Evolutionary conservation across 2,888 invertebrate species (phyloP).

Genomic region (Lithophane leautieri): DNA sequence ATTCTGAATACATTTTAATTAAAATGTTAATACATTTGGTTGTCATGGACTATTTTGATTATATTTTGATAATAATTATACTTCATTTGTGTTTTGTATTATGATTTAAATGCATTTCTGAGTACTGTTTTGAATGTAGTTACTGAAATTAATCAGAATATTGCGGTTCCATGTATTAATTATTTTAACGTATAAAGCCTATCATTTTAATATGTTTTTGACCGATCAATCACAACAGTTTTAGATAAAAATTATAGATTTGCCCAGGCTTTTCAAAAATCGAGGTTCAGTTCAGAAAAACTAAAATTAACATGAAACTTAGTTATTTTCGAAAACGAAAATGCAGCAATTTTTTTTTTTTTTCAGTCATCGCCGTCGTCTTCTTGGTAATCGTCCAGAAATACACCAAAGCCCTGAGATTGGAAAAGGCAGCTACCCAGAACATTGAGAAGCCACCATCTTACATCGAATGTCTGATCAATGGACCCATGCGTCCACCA

Average conservation of each 20-base stretch:
- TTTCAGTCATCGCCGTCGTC: conserved; percentile 75
- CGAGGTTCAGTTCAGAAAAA: neutral
- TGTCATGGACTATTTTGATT: neutral
- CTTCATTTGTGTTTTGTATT: neutral
- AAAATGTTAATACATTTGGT: neutral
- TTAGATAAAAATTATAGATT: neutral
- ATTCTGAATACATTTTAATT: conserved; percentile 25
- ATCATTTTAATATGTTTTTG: neutral
- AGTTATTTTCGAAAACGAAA: neutral
- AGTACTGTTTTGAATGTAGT: neutral
- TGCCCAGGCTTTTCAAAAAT: neutral
- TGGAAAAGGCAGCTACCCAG: conserved; percentile 67
- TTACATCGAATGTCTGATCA: conserved; percentile 80
- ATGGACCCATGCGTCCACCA: conserved; percentile 55
- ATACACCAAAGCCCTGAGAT: conserved; percentile 72
- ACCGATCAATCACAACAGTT: neutral
- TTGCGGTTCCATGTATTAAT: neutral
- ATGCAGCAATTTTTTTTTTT: conserved; percentile 10
- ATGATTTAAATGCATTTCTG: neutral
- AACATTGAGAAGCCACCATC: conserved; percentile 78
- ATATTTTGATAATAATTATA: neutral
- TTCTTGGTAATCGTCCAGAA: conserved; percentile 74
- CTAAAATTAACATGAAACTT: neutral
- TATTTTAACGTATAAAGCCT: too few species aligned
- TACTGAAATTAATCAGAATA: neutral